Base-by-base conservation (phyloP, 2,797 vertebrate genomes). In the Sorex maritimensis region DNA sequence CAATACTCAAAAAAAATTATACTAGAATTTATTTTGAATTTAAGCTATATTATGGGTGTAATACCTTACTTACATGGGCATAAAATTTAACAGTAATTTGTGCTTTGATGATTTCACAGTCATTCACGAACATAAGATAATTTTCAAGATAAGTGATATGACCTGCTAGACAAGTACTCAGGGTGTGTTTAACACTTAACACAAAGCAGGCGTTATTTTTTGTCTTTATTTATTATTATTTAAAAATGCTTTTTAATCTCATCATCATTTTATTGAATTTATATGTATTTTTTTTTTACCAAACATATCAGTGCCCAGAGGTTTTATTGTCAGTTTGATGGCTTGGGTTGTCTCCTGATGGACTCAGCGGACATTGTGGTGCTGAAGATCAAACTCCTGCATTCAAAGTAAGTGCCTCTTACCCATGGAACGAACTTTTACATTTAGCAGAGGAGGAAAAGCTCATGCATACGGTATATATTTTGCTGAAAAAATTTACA, bases 21-120 rank as follows among this genome's bases (percentile, higher is more conserved):
- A 24, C 11, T 90, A 79, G 7, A 90, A 79, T 38, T 58, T 23
- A 84, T 84, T 93, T 28, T 30, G 9, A 30, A 55, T 49, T 67
- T 75, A 81, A 63, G 58, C 9, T 75, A 71, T 83, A 8, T 69
- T 79, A 74, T 78, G 7, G 74, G n/a, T 26, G 78, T 4, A 2
- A 55, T 26, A 68, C 34, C 86, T 3, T 28, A 28, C 14, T 81
- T 23, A 73, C 41, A 0, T 72, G 79, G 21, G 17, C 41, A 55
- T 55, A 55, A 55, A 14, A 14, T 55, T 55, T 95, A 81, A 80
- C 13, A 30, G 65, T 73, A 71, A 71, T 41, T 73, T n/a, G 30
- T 77, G 46, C 21, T 14, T 94, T 75, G 49, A 34, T 49, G 34
- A 30, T 58, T 72, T 94, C 79, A 79, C 44, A 52, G 30, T 90